Evolutionary conservation across 2,888 invertebrate genomes (phyloP).

Genomic region (Drosophila paramelanica): DNA sequence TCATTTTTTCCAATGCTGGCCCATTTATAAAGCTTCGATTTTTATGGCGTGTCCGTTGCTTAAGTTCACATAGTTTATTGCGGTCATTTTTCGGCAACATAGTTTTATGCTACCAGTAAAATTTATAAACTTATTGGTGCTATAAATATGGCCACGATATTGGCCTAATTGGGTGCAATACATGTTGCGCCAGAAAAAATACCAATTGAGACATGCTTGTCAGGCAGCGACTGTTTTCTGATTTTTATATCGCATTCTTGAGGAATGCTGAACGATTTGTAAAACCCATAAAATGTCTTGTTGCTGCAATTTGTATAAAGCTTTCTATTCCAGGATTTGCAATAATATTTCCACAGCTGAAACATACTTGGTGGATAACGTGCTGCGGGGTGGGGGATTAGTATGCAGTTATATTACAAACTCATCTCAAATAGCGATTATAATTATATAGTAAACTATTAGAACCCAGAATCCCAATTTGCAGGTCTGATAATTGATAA

Average conservation of each 20-base stretch:
- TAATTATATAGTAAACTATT: no score
- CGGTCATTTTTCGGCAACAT: slow-evolving; percentile 51
- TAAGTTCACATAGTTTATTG: slow-evolving; percentile 65
- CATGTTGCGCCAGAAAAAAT: slow-evolving; percentile 43
- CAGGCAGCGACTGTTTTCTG: slow-evolving; percentile 20
- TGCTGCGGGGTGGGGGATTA: no score
- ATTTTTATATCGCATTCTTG: slow-evolving; percentile 57
- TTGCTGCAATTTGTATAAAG: slow-evolving; percentile 37
- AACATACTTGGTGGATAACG: no score
- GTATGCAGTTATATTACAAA: no score
- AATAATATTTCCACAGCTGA: not conserved
- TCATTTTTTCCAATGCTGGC: slow-evolving; percentile 38
- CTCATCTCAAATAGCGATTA: no score
- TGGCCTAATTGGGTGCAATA: slow-evolving; percentile 73
- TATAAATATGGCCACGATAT: slow-evolving; percentile 71
- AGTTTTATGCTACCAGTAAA: slow-evolving; percentile 63
- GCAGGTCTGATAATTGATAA: no score
- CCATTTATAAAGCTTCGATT: slow-evolving; percentile 75
- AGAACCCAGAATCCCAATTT: no score
- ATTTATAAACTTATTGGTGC: slow-evolving; percentile 69
- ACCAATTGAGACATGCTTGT: slow-evolving; percentile 4
- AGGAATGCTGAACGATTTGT: slow-evolving; percentile 55
- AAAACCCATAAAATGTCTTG: slow-evolving; percentile 57
- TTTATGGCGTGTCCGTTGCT: slow-evolving; percentile 56
- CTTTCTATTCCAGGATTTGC: slow-evolving; percentile 6